Base-by-base conservation (phyloP, 2,888 invertebrate genomes). In the Hirudinaria manillensis region DNA sequence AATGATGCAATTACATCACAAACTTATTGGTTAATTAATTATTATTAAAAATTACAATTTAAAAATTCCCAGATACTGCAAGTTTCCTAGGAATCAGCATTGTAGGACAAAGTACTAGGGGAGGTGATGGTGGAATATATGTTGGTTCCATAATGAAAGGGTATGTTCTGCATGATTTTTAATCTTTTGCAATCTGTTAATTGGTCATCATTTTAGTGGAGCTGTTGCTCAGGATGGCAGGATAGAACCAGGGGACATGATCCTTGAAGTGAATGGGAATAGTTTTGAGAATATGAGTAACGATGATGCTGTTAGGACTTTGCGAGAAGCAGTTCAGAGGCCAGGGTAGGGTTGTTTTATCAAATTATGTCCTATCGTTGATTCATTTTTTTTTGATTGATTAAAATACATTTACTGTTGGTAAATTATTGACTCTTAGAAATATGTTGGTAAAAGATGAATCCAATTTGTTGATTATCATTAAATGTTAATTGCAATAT, bases 231-330 rank as follows among this genome's bases (percentile, higher is more conserved):
- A 97, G 82, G 99, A 99, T 84, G 99, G 99, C 2, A 80, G 85
- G 24, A 97, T 99, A 86, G 98, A 99, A 86, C 97, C 98, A 0
- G 99, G 99, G 71, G 99, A 99, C 85, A 99, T 99, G 98, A 98
- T 99, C 83, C 89, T 99, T 80, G 98, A 99, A 89, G 98, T 99
- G 68, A 99, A 99, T 83, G 98, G 99, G 81, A 94, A 97, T 34
- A 97, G 96, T 87, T 99, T 99, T 84, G 99, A 99, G 86, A 97
- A 98, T 84, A 97, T 99, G 95, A 95, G 96, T 75, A 99, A 99
- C 82, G 99, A 99, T 83, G 97, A 99, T 86, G 99, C 99, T 16
- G 99, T 99, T 19, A 88, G 94, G 79, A 96, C 99, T 24, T 88
- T 99, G 74, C 89, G 98, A 36, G 98, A 99, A 86, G 98, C 98